Evolutionary conservation across 1,140 invertebrate species (phyloP).

Genomic region (Tribolium castaneum): DNA sequence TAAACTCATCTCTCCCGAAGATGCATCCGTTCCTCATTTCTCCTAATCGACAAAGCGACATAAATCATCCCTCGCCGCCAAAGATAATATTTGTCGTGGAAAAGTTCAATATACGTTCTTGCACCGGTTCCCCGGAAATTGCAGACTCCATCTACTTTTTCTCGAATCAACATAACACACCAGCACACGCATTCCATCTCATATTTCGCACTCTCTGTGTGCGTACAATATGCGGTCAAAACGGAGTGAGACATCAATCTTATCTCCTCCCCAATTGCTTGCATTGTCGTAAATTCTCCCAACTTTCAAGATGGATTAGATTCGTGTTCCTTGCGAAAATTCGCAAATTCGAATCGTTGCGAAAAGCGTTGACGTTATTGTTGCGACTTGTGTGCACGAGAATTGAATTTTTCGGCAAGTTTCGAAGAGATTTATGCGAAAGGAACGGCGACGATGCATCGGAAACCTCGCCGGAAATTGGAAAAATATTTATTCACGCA

Average conservation of each 20-base stretch:
- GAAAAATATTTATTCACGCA: background rate
- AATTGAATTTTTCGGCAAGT: background rate
- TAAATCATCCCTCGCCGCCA: conserved; percentile 14
- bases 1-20: too few species aligned
- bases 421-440: background rate
- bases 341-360: background rate
- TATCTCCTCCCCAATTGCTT: conserved; percentile 52
- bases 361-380: background rate
- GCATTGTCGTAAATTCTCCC: conserved; percentile 52
- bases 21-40: background rate
- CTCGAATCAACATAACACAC: conserved; percentile 4
- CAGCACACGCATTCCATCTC: background rate
- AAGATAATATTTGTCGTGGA: conserved; percentile 31
- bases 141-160: conserved; percentile 3
- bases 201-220: conserved; percentile 42
- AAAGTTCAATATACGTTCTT: conserved; percentile 26
- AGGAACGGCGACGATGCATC: background rate
- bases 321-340: conserved; percentile 32
- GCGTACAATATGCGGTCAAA: conserved; percentile 48
- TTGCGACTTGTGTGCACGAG: background rate
- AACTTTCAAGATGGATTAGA: conserved; percentile 59
- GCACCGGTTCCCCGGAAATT: conserved; percentile 28
- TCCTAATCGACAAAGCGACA: conserved; percentile 8
- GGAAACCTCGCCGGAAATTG: background rate
- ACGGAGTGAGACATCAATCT: conserved; percentile 56